Evolutionary conservation across 2,888 invertebrate genomes (phyloP).

Genomic region (Papilio protenor): DNA sequence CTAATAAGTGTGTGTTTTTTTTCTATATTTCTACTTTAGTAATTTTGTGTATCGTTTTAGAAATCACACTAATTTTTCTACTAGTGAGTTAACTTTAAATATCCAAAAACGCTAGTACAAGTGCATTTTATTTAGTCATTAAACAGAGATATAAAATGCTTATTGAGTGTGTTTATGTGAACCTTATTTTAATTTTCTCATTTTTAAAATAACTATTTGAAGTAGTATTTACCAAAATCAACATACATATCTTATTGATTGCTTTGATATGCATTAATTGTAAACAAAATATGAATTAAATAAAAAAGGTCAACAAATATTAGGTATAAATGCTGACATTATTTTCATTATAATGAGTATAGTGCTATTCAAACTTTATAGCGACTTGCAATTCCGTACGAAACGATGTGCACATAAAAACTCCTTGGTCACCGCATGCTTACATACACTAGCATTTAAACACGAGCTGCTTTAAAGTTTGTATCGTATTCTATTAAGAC

Average conservation of each 20-base stretch:
- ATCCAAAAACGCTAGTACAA: neutral
- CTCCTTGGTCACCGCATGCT: no score
- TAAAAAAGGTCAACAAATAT: neutral
- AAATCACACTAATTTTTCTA: neutral
- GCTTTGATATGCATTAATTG: neutral
- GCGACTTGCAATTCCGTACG: neutral
- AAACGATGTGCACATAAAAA: neutral
- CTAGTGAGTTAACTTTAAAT: neutral
- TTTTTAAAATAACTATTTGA: neutral
- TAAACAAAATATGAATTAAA: neutral
- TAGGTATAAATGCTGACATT: neutral
- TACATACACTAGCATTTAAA: no score
- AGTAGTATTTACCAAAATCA: neutral
- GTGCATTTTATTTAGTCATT: neutral
- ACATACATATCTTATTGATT: neutral
- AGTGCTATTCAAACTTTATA: neutral
- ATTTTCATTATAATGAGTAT: neutral
- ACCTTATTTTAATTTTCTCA: neutral
- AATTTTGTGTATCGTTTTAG: neutral
- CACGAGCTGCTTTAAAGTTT: neutral
- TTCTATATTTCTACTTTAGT: neutral
- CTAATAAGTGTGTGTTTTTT: neutral
- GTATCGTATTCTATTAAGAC: neutral
- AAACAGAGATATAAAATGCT: neutral
- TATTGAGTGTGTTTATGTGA: neutral